phyloP scores from a whole-genome alignment of 35 echinoderm and acorn worm genomes.

The Antedon bifida region DNA sequence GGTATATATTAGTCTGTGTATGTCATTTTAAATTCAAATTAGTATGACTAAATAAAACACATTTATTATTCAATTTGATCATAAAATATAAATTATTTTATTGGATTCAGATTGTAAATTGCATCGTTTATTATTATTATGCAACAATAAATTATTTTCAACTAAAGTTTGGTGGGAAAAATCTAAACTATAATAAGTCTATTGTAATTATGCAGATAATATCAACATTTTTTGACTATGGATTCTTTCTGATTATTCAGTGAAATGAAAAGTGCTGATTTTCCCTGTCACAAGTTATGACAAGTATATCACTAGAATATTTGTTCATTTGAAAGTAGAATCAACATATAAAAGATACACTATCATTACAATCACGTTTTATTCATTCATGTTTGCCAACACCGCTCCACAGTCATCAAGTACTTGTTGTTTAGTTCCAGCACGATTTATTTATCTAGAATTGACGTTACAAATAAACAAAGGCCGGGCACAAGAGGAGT shows the following conservation, averaged over 20 bases:
- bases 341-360: not conserved
- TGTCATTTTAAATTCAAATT: too few species aligned
- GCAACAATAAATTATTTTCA: too few species aligned
- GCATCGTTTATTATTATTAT: too few species aligned
- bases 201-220: not conserved
- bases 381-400: not conserved
- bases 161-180: too few species aligned
- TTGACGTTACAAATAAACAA: not conserved
- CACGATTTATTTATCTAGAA: not conserved
- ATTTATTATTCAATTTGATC: too few species aligned
- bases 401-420: not conserved
- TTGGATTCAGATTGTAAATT: too few species aligned
- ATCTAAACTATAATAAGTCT: too few species aligned
- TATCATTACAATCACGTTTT: not conserved
- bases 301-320: not conserved
- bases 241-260: too few species aligned
- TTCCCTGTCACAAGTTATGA: not conserved
- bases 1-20: too few species aligned
- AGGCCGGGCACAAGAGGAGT: not conserved
- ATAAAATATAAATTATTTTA: too few species aligned
- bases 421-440: not conserved
- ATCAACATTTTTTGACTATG: not conserved
- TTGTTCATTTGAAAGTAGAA: not conserved
- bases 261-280: not conserved
- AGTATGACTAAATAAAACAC: too few species aligned